These are phyloP conservation scores for Coreoperca whiteheadi DNA, from an alignment of 2,113 vertebrate genomes.

Conservation along the genomic window DNA sequence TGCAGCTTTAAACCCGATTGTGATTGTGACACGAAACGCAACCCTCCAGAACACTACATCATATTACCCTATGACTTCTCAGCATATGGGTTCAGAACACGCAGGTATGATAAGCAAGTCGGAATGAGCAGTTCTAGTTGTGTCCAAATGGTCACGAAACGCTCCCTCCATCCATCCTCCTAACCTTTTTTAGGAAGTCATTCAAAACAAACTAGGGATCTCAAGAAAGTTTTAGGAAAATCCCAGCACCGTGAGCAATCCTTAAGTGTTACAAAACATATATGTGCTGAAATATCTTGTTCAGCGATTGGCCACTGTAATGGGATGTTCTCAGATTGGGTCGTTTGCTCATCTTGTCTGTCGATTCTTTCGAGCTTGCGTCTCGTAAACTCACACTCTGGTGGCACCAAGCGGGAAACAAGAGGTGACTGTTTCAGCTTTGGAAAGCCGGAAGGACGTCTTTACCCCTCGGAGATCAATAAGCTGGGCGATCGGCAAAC, in stretches of 20 bases:
- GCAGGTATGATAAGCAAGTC: not conserved
- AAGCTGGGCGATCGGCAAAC: not conserved
- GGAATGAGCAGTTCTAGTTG: not conserved
- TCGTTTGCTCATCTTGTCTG: too few species aligned
- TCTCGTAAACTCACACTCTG: not conserved
- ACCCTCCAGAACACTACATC: not conserved
- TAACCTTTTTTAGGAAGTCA: too few species aligned
- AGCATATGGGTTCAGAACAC: not conserved
- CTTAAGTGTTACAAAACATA: not conserved
- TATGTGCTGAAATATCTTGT: too few species aligned
- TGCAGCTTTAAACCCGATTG: too few species aligned
- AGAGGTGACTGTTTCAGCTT: not conserved
- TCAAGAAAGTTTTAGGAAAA: not conserved
- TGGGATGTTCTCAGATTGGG: too few species aligned
- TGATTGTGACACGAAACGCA: not conserved
- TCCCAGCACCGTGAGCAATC: too few species aligned
- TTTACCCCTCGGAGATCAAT: not conserved
- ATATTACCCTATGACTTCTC: not conserved
- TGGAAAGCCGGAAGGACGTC: not conserved
- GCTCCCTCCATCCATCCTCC: too few species aligned
- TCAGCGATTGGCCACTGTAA: not conserved
- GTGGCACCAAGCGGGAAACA: not conserved
- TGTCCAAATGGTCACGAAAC: too few species aligned
- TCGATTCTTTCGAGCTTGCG: not conserved
- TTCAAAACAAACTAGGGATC: not conserved